phyloP scores from a whole-genome alignment of 2,113 vertebrate species.

The Empidonax traillii region DNA sequence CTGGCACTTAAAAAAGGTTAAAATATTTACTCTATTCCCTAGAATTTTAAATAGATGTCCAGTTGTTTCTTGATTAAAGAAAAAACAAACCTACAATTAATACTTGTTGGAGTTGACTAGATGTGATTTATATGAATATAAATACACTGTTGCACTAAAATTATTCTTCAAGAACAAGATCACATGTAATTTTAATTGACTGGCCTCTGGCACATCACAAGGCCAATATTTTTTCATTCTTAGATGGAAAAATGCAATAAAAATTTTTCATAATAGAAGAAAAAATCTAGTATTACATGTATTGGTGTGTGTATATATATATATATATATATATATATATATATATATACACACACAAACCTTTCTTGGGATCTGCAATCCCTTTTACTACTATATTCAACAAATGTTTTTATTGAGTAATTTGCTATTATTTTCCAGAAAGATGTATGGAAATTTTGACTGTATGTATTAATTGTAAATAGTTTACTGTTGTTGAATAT shows the following conservation, averaged over 20 bases:
- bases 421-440: background rate
- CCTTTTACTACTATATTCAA: background rate
- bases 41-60: background rate
- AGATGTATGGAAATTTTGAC: background rate
- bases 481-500: background rate
- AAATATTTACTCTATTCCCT: background rate
- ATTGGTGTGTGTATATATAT: background rate
- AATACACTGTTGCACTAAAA: background rate
- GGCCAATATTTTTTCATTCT: background rate
- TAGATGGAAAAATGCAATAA: background rate
- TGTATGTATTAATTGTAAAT: background rate
- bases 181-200: background rate
- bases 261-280: background rate
- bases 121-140: background rate
- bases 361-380: background rate
- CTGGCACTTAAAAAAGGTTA: background rate
- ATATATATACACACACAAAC: background rate
- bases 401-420: background rate
- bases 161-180: background rate
- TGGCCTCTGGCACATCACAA: background rate
- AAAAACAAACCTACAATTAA: background rate
- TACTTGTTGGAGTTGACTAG: background rate
- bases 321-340: background rate
- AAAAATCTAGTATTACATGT: background rate
- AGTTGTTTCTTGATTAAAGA: background rate